Evolutionary conservation across 2,888 invertebrate genomes (phyloP), one percentile per base, ranked within the genome.

Genomic region (Masnerella sp.): DNA sequence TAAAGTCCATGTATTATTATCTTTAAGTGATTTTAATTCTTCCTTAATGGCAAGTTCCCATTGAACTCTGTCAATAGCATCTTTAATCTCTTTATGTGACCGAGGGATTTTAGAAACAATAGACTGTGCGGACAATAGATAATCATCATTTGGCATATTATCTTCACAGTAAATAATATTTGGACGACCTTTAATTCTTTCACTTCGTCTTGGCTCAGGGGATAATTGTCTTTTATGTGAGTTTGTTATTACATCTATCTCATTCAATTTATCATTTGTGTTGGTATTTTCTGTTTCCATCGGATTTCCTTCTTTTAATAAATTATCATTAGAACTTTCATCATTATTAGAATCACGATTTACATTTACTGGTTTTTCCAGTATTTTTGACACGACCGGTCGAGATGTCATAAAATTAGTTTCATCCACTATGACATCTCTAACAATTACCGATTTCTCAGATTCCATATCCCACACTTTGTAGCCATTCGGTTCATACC

Each of bases 391-490:
- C 7, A 7, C 25, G 1, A 4, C 11, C 20, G 58, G 58, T 71
- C 82, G 80, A 58, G 81, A 77, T 56, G 65, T 12, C 17, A 77
- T 20, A 70, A 80, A 82, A 77, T 80, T 77, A 20, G 51, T 77
- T 73, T 84, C 86, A 74, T 85, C 85, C 30, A 84, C 72, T 49
- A 72, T 9, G 79, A 56, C 30, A 42, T 56, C 56, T 25, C 56
- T 42, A 25, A 17, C 42, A 42, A 56, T 18, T 0, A 42, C 51
- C 78, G 74, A 83, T 54, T 80, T 82, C 61, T 78, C 74, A 68
- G 52, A 69, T 77, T 83, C 78, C 20, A 77, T 81, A 83, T 15
- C 82, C 78, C 12, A 85, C 52, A 67, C 83, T 82, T 54, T 54
- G 32, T 56, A 56, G 5, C 56, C 56, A 12, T 56, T 56, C 2